Evolutionary conservation across 2,113 vertebrate species (phyloP), one percentile per base, ranked within the genome.

Genomic region (Actinemys pallida): DNA sequence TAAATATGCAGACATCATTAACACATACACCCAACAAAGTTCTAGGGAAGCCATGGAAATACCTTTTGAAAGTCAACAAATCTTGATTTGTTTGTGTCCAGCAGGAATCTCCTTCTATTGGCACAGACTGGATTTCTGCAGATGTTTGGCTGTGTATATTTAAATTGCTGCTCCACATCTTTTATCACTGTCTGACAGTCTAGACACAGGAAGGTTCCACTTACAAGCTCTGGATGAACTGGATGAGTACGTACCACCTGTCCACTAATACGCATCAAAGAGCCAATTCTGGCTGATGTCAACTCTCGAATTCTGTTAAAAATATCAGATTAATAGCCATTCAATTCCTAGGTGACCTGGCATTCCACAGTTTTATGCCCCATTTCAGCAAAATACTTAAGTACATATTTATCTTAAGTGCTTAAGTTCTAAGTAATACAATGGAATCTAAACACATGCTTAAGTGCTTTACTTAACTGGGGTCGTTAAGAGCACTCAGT

Each of bases 41-140:
- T 82, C 50, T 14, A 82, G 39, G 42, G 25, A 72, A 35, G 29
- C 13, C 81, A 65, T 53, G 31, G 19, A 93, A 90, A 57, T 98
- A 99, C 99, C 99, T 99, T 99, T 89, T 99, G 99, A 97, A 99
- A 99, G 97, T 99, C 99, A 54, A 99, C 98, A 96, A 99, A 99
- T 98, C 99, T 99, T 35, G 99, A 99, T 82, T 99, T 99, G 98
- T 99, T 99, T 10, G 99, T 99, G 98, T 99, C 99, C 25, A 99
- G 98, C 96, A 99, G 98, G 98, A 99, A 99, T 95, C 99, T 98
- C 86, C 98, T 98, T 53, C 99, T 99, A 95, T 99, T 99, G 98
- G 98, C 99, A 98, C 99, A 99, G 92, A 99, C 99, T 1, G 99
- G 99, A 96, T 99, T 99, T 57, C 99, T 98, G 98, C 99, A 99